Evolutionary conservation across 2,888 invertebrate species (phyloP), one percentile per base, ranked within the genome.

Genomic region (Sisyra nigra): DNA sequence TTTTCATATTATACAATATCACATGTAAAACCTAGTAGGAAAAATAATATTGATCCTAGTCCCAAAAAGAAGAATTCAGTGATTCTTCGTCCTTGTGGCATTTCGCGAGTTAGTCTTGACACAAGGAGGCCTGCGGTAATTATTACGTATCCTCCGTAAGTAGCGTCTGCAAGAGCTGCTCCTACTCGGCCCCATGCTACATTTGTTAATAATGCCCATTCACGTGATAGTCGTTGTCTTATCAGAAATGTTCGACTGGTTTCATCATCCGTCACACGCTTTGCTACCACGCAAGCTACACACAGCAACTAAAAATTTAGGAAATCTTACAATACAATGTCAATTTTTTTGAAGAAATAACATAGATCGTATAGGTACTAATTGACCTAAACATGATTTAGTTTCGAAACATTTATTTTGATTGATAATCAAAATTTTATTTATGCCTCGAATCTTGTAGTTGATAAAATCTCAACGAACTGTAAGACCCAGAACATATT

Each of bases 161-260:
- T 67, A 40, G 76, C 71, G 49, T 78, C 75, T 2, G 76, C 76
- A 47, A 76, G 74, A 29, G 76, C 69, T 10, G 76, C 71, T 1
- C 81, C 81, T 32, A 78, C 69, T 18, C 71, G 67, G 54, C 77
- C 78, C 79, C 81, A 80, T 0, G 81, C 80, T 49, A 82, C 72
- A 38, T 78, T 82, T 51, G 74, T 79, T 48, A 81, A 66, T 24
- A 81, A 67, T 30, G 78, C 76, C 82, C 82, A 82, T 63, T 82
- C 81, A 37, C 77, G 65, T 19, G 80, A 81, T 45, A 76, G 58
- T 62, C 80, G 81, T 61, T 80, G 76, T 48, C 80, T 68, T 52
- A 74, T 72, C 48, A 78, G 68, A 54, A 75, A 74, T 50, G 81
- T 63, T 42, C 80, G 68, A 37, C 72, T 68, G 46, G 80, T 78